Percentiles rank a stretch among this genome's conserved stretches.
phyloP scores from a whole-genome alignment of 1,140 invertebrate species.

The Dysdera silvatica region DNA sequence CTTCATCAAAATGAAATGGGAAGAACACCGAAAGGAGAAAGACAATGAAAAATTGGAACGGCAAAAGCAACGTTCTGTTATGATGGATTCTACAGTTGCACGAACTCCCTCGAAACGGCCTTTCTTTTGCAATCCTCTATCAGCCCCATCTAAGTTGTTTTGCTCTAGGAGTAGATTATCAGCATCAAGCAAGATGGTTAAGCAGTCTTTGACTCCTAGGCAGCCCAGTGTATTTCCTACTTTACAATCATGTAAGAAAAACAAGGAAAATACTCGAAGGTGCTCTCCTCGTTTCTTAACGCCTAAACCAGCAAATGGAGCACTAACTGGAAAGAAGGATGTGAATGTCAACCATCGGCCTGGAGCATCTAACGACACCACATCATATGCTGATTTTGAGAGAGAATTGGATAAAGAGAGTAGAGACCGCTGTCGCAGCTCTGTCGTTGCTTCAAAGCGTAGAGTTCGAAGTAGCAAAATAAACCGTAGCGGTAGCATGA shows the following conservation, averaged over 20 bases:
- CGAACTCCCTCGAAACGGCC: background rate
- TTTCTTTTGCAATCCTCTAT: background rate
- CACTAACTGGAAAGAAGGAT: too few species aligned
- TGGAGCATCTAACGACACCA: background rate
- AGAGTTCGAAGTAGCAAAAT: conserved; percentile 5
- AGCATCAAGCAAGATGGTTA: too few species aligned
- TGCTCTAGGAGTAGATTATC: too few species aligned
- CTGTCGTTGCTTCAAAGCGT: conserved; percentile 8
- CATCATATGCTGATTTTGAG: conserved; percentile 14
- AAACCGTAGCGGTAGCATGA: conserved; percentile 2
- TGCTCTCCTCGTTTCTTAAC: too few species aligned
- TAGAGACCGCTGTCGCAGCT: conserved; percentile 12
- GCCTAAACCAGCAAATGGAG: too few species aligned
- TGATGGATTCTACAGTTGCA: background rate
- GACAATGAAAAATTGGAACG: conserved; percentile 42
- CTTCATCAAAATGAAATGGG: conserved; percentile 44
- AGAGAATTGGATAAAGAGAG: background rate
- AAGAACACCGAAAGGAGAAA: conserved; percentile 40
- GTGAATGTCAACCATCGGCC: too few species aligned
- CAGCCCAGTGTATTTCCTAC: too few species aligned
- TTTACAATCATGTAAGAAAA: too few species aligned
- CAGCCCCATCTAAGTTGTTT: conserved; percentile 13
- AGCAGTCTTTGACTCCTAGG: too few species aligned
- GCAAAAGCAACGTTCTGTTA: background rate
- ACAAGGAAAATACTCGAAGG: too few species aligned